A percentile compares a stretch with the other conserved stretches of the same genome.
phyloP scores from a whole-genome alignment of 2,113 vertebrate species.

The Polyodon spathula region DNA sequence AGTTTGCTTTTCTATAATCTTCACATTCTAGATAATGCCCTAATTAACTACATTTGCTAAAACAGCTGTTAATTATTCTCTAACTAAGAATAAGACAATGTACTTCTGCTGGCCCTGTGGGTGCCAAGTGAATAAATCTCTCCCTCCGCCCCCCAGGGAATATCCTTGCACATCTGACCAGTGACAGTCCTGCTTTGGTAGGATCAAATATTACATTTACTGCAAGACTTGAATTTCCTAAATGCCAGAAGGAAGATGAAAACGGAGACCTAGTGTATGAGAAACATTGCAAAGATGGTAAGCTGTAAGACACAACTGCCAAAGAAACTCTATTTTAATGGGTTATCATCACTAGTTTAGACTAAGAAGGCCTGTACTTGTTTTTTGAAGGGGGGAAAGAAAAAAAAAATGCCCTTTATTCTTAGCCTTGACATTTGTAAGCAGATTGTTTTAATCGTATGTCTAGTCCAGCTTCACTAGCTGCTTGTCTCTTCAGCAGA shows the following conservation, averaged over 20 bases:
- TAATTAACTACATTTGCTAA: no score
- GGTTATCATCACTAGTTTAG: no score
- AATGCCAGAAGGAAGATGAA: constrained; percentile 72
- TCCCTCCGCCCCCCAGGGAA: constrained; percentile 38
- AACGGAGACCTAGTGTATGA: constrained; percentile 68
- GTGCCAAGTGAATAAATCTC: background rate
- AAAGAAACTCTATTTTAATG: no score
- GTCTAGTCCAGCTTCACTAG: background rate
- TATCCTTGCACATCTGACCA: constrained; percentile 63
- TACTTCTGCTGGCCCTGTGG: background rate
- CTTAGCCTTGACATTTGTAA: no score
- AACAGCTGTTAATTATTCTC: no score
- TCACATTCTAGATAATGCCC: background rate
- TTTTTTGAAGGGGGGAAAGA: no score
- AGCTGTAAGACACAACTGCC: constrained; percentile 49
- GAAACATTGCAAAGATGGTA: constrained; percentile 69
- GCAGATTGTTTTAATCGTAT: no score
- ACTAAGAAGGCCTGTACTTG: no score
- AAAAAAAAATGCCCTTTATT: no score
- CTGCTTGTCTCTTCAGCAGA: constrained; percentile 34
- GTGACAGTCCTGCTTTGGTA: constrained; percentile 77
- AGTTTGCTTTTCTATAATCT: background rate
- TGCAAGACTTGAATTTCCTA: constrained; percentile 72
- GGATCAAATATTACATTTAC: constrained; percentile 73
- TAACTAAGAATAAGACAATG: background rate